These are phyloP conservation scores for Leucoptera coffeella DNA, from an alignment of 2,888 invertebrate genomes.

Conservation along the genomic window DNA sequence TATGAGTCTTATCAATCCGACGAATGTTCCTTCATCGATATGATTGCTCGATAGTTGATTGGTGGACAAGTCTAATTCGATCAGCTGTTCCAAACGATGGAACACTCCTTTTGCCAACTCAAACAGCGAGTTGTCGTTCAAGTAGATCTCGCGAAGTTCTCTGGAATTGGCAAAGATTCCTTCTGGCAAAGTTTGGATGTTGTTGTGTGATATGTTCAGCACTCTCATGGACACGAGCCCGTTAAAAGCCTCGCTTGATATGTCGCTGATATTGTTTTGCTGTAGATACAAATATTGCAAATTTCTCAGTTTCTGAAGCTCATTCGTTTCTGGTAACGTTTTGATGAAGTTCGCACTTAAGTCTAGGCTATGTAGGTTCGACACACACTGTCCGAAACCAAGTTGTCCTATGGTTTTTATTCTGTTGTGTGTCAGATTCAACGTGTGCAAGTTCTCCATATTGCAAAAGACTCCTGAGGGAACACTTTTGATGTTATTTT, in stretches of 20 bases:
- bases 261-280: slow-evolving; percentile 75
- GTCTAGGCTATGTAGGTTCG: slow-evolving; percentile 71
- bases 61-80: slow-evolving; percentile 76
- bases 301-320: slow-evolving; percentile 68
- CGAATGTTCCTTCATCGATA: slow-evolving; percentile 79
- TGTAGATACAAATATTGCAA: slow-evolving; percentile 75
- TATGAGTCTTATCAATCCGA: slow-evolving; percentile 77
- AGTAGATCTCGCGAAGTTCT: slow-evolving; percentile 74
- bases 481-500: slow-evolving; percentile 76
- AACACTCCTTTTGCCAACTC: slow-evolving; percentile 79
- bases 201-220: slow-evolving; percentile 83
- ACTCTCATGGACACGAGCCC: slow-evolving; percentile 73
- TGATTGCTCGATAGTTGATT: slow-evolving; percentile 82
- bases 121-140: slow-evolving; percentile 79
- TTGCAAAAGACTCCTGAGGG: slow-evolving; percentile 77
- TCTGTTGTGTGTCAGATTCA: slow-evolving; percentile 82
- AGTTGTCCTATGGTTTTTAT: slow-evolving; percentile 71
- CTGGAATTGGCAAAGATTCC: slow-evolving; percentile 75
- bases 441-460: slow-evolving; percentile 68
- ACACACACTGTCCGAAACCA: slow-evolving; percentile 62
- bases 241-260: slow-evolving; percentile 72
- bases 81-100: slow-evolving; percentile 75
- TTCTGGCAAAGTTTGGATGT: slow-evolving; percentile 72
- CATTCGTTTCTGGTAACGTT: slow-evolving; percentile 65
- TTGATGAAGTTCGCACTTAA: slow-evolving; percentile 76